Evolutionary conservation across 2,888 invertebrate species (phyloP).

Genomic region (Oligia fasciuncula): DNA sequence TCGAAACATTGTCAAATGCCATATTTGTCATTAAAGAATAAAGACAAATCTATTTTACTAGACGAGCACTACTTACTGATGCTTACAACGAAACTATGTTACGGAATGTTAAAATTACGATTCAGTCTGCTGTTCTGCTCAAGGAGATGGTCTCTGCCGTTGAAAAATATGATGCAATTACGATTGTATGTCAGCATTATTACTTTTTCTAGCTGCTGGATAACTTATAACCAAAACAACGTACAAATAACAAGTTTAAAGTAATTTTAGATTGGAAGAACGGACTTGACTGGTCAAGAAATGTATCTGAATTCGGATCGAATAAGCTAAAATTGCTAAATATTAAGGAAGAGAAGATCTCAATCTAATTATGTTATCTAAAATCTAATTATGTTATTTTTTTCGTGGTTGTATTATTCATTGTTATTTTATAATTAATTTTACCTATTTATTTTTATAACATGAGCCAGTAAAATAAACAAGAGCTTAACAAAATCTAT

Average conservation of each 20-base stretch:
- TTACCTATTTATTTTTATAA: background rate
- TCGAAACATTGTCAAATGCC: background rate
- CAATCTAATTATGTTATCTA: background rate
- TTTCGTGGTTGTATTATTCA: background rate
- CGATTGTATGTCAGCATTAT: background rate
- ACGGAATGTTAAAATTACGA: constrained; percentile 33
- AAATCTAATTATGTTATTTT: background rate
- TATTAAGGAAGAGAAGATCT: background rate
- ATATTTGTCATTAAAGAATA: background rate
- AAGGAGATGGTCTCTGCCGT: background rate
- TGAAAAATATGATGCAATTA: constrained; percentile 27
- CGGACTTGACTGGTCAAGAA: background rate
- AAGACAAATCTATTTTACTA: background rate
- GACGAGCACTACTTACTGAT: background rate
- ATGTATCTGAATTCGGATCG: background rate
- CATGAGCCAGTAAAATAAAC: background rate
- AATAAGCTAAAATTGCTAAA: background rate
- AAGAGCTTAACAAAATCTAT: too few species aligned
- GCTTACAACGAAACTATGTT: constrained; percentile 1
- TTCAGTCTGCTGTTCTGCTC: constrained; percentile 1
- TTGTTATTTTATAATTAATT: background rate
- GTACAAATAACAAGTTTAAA: background rate
- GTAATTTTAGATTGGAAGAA: constrained; percentile 3
- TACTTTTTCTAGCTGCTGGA: constrained; percentile 5
- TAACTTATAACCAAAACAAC: background rate